Percentiles rank a stretch among this genome's conserved stretches.
Conservation (phyloP, 92 coral and sea anemone genomes). For the Epizoanthus rinbou region DNA sequence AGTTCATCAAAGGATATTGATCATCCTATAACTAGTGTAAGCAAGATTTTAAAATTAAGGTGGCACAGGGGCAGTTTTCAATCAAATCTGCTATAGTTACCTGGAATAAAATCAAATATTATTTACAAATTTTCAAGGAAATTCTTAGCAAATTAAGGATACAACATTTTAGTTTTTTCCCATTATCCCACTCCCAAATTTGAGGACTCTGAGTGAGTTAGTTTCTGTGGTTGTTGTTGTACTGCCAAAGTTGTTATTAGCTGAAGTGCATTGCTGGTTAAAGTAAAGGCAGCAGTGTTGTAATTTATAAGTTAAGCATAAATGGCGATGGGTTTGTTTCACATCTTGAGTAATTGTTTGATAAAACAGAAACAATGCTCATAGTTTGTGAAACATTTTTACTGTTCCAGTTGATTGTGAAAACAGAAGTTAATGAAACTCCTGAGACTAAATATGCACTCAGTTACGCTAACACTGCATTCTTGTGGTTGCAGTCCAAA, state of each 20-base stretch:
- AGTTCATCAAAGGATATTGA: neutral
- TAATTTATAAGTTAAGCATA: conserved; percentile 4
- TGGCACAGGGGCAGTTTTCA: too few species aligned
- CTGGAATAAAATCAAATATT: too few species aligned
- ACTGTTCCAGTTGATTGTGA: neutral
- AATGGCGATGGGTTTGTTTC: neutral
- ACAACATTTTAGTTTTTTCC: too few species aligned
- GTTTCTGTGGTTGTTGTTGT: neutral
- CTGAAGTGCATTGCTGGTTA: neutral
- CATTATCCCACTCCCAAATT: too few species aligned
- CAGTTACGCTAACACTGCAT: neutral
- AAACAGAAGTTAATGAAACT: conserved; percentile 8
- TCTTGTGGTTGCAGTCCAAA: conserved; percentile 46
- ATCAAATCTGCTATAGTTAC: too few species aligned
- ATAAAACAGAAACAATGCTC: neutral
- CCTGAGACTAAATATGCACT: neutral
- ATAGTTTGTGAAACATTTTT: neutral
- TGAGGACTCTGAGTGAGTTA: too few species aligned
- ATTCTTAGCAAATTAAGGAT: too few species aligned
- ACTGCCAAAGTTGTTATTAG: neutral
- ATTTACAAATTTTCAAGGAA: too few species aligned
- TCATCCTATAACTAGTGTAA: too few species aligned
- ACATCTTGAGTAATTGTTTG: too few species aligned
- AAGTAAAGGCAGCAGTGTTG: neutral
- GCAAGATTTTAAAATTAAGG: too few species aligned